phyloP scores from a whole-genome alignment of 2,888 invertebrate genomes.

The Seira sanloemensis region DNA sequence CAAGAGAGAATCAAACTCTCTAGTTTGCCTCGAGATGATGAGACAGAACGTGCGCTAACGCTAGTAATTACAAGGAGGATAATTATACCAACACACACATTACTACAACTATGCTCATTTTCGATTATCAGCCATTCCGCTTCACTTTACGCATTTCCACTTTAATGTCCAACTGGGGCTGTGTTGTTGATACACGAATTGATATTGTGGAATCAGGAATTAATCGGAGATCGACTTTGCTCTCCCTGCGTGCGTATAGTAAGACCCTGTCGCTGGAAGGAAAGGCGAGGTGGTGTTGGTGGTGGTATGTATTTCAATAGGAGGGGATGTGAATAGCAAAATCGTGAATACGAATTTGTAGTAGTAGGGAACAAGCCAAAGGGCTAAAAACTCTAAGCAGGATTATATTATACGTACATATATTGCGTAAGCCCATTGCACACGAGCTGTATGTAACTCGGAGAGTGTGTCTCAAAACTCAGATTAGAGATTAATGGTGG shows the following conservation, averaged over 20 bases:
- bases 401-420: no score
- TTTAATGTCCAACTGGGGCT: not conserved
- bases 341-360: slow-evolving; percentile 4
- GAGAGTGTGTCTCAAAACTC: not conserved
- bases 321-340: not conserved
- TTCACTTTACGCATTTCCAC: slow-evolving; percentile 4
- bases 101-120: slow-evolving; percentile 43
- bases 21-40: not conserved
- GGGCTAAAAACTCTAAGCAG: slow-evolving; percentile 19
- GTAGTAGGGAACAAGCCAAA: slow-evolving; percentile 9
- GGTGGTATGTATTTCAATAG: no score
- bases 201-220: not conserved
- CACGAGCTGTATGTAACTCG: no score
- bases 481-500: not conserved
- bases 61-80: slow-evolving; percentile 33
- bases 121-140: slow-evolving; percentile 55
- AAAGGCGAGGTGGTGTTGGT: slow-evolving; percentile 15
- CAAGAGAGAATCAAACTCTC: no score
- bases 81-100: slow-evolving; percentile 50
- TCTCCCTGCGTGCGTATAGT: not conserved
- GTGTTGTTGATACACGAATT: not conserved
- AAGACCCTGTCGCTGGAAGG: slow-evolving; percentile 30
- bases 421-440: not conserved
- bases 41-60: not conserved
- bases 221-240: not conserved